These are phyloP conservation scores for Eleutherodactylus coqui DNA, from an alignment of 2,797 vertebrate species.

Conservation along the genomic window DNA sequence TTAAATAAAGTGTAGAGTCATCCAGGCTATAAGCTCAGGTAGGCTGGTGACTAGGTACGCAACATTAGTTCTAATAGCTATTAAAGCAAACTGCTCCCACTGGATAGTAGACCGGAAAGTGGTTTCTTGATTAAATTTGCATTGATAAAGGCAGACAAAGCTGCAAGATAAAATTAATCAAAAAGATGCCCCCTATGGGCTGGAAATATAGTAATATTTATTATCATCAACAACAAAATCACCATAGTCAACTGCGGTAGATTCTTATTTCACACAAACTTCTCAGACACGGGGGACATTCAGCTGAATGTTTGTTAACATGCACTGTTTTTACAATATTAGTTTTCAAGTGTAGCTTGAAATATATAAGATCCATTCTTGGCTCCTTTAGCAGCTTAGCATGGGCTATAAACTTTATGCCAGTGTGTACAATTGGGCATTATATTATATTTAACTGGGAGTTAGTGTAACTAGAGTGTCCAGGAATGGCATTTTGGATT, in stretches of 20 bases:
- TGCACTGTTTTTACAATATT: conserved; percentile 10
- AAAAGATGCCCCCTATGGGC: not conserved
- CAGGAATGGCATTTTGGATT: conserved; percentile 24
- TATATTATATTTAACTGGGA: conserved; percentile 16
- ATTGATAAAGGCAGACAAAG: no score
- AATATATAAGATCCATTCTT: conserved; percentile 24
- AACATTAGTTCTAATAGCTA: not conserved
- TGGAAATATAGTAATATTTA: not conserved
- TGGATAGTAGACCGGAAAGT: no score
- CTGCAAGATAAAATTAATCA: not conserved
- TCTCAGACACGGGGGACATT: conserved; percentile 7
- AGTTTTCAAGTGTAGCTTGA: conserved; percentile 7
- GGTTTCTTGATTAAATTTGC: no score
- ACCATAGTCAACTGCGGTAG: not conserved
- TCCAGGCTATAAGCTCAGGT: no score
- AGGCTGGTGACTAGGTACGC: no score
- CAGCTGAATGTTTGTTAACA: not conserved
- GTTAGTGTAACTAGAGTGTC: conserved; percentile 18
- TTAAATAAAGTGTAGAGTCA: no score
- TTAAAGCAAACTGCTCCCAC: no score
- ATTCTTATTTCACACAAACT: not conserved
- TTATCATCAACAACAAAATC: not conserved
- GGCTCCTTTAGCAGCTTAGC: conserved; percentile 3
- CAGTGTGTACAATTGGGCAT: conserved; percentile 3
- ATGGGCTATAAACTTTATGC: conserved; percentile 13